phyloP scores from a whole-genome alignment of 2,888 invertebrate genomes.

The Chydorus sphaericus region DNA sequence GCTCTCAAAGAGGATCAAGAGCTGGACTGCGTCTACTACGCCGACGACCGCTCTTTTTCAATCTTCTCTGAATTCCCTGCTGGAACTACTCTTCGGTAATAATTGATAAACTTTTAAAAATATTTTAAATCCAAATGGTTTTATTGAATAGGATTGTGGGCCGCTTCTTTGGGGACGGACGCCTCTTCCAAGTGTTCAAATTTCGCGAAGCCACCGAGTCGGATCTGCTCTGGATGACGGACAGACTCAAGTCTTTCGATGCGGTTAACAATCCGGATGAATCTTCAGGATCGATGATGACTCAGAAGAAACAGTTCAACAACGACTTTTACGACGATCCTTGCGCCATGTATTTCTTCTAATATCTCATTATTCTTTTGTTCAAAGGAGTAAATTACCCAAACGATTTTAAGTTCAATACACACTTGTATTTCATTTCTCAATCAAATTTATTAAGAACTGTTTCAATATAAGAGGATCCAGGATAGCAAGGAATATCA shows the following conservation, averaged over 20 bases:
- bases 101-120: background rate
- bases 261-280: no score
- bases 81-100: background rate
- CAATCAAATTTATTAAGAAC: no score
- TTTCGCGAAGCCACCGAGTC: background rate
- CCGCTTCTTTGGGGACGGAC: background rate
- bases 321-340: no score
- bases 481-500: no score
- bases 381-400: no score
- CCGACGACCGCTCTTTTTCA: background rate
- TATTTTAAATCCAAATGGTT: background rate
- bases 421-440: no score
- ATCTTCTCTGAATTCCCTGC: background rate
- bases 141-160: background rate
- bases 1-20: background rate
- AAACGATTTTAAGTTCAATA: no score
- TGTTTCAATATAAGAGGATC: no score
- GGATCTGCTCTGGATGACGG: background rate
- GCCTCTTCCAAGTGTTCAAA: background rate
- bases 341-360: no score
- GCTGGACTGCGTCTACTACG: background rate
- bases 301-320: no score
- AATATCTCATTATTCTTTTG: no score
- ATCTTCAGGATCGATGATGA: no score
- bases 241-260: background rate